phyloP scores from a whole-genome alignment of 2,888 invertebrate species.

The Dioctria linearis region DNA sequence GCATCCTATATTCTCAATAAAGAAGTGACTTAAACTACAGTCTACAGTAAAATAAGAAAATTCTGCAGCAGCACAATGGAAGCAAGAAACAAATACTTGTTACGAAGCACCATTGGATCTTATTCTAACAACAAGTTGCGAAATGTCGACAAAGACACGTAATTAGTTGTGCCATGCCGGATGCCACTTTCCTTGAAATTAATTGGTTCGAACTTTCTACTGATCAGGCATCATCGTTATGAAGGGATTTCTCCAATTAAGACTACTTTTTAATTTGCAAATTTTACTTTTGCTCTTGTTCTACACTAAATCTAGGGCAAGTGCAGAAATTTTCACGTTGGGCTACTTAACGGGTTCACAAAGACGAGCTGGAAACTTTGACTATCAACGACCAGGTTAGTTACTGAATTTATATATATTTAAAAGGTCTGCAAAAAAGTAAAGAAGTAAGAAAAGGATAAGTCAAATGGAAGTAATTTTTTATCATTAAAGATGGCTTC shows the following conservation, averaged over 20 bases:
- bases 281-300: constrained; percentile 52
- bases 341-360: constrained; percentile 91
- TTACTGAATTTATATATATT: background rate
- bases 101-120: background rate
- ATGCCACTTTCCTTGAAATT: constrained; percentile 35
- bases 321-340: constrained; percentile 79
- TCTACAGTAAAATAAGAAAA: constrained; percentile 2
- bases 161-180: background rate
- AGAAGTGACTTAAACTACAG: background rate
- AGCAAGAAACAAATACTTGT: background rate
- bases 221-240: constrained; percentile 55
- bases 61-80: constrained; percentile 15
- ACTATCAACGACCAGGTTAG: constrained; percentile 83
- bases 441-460: too few relatives aligned
- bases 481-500: too few relatives aligned
- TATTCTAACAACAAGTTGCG: background rate
- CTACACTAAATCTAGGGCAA: constrained; percentile 53
- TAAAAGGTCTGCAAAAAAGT: too few relatives aligned
- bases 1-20: background rate
- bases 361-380: constrained; percentile 82
- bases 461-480: too few relatives aligned
- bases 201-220: constrained; percentile 27
- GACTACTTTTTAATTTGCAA: constrained; percentile 51
- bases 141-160: constrained; percentile 14
- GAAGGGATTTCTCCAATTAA: constrained; percentile 54